phyloP scores from a whole-genome alignment of 2,797 vertebrate genomes.

The Neosilurus mollespiculum region DNA sequence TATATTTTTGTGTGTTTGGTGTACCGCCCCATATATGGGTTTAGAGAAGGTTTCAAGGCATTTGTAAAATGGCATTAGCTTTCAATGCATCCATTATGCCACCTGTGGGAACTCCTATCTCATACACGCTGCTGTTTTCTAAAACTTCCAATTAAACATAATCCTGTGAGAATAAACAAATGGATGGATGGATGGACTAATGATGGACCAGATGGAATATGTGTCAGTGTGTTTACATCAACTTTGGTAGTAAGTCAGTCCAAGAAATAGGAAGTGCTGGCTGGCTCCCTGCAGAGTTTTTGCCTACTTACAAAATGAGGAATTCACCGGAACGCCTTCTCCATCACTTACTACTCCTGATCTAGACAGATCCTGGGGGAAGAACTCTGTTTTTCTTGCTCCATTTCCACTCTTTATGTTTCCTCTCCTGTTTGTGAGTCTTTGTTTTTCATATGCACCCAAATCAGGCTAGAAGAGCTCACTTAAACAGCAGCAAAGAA shows the following conservation, averaged over 20 bases:
- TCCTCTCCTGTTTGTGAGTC: background rate
- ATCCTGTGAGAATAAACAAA: background rate
- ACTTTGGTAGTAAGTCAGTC: background rate
- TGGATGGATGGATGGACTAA: background rate
- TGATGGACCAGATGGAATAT: background rate
- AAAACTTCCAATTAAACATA: slow-evolving; percentile 4
- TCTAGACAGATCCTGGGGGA: slow-evolving; percentile 3
- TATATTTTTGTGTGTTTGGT: background rate
- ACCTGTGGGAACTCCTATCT: background rate
- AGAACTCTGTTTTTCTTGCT: slow-evolving; percentile 1
- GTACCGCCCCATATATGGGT: background rate
- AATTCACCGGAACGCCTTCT: slow-evolving; percentile 17
- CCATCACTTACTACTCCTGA: slow-evolving; percentile 6
- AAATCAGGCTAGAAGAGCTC: slow-evolving; percentile 20
- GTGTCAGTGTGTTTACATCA: slow-evolving; percentile 11
- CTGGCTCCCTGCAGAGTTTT: slow-evolving; percentile 23
- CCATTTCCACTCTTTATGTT: background rate
- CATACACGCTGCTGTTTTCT: background rate
- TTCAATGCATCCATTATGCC: too few species aligned
- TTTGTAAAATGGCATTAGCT: background rate
- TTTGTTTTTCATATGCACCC: slow-evolving; percentile 15
- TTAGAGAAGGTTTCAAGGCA: slow-evolving; percentile 18
- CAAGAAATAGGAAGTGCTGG: slow-evolving; percentile 10
- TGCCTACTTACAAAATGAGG: slow-evolving; percentile 21
- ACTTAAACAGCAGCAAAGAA: slow-evolving; percentile 16